Conservation (phyloP, 2,113 vertebrate species). For the Prionailurus bengalensis region DNA sequence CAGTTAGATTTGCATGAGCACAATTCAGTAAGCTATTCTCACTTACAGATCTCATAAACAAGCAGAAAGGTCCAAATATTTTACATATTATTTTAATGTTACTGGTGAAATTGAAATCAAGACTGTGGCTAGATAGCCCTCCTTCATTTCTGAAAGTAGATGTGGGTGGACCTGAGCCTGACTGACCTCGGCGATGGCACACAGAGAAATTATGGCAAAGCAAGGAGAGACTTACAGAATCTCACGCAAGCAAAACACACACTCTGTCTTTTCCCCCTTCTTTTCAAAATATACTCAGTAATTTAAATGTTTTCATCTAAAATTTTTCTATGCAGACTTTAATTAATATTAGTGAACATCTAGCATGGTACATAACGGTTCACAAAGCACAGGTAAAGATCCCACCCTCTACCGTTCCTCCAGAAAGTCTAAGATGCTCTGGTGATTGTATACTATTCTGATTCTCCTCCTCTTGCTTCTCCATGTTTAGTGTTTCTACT, state of each 20-base stretch:
- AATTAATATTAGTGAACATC: background rate
- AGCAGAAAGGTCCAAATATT: background rate
- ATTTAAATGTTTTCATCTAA: background rate
- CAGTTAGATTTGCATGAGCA: background rate
- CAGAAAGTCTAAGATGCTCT: background rate
- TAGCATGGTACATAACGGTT: background rate
- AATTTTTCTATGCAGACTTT: background rate
- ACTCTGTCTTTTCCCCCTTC: too few species aligned
- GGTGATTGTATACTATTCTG: background rate
- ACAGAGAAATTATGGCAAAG: background rate
- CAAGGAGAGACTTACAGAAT: background rate
- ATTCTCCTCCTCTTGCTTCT: background rate
- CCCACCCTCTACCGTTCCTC: background rate
- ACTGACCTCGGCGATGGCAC: background rate
- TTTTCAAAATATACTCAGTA: background rate
- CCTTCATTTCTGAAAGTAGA: background rate
- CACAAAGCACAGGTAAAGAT: background rate
- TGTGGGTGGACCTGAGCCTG: background rate
- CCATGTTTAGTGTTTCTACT: background rate
- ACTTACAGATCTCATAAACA: background rate
- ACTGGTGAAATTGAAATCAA: background rate
- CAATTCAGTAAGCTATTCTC: background rate
- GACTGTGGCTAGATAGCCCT: background rate
- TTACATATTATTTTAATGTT: background rate
- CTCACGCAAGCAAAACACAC: background rate